phyloP scores from a whole-genome alignment of 1,140 invertebrate species.

The Halotydeus destructor region DNA sequence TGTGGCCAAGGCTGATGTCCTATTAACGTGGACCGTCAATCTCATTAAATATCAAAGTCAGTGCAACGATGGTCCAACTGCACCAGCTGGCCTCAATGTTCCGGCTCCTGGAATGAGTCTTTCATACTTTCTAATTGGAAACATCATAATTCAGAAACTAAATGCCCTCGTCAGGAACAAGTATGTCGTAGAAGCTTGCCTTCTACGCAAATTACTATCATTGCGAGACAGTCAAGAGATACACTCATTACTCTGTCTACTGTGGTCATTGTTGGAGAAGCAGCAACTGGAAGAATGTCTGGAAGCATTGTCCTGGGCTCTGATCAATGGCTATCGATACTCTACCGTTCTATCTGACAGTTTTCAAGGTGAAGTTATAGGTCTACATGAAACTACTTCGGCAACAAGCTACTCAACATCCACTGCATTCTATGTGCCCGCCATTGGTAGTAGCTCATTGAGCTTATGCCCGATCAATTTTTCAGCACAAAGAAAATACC shows the following conservation, averaged over 20 bases:
- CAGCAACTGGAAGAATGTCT: conserved; percentile 37
- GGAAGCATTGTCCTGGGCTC: conserved; percentile 33
- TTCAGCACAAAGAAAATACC: conserved; percentile 31
- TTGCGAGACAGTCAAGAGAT: conserved; percentile 20
- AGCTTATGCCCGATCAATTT: conserved; percentile 24
- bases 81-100: background rate
- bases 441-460: conserved; percentile 22
- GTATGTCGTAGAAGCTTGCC: conserved; percentile 33
- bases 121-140: background rate
- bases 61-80: background rate
- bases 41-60: background rate
- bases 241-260: conserved; percentile 31
- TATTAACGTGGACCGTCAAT: conserved; percentile 33
- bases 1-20: conserved; percentile 30
- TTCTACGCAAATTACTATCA: conserved; percentile 22
- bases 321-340: conserved; percentile 36
- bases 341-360: conserved; percentile 21
- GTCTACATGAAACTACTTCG: background rate
- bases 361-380: background rate
- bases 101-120: background rate
- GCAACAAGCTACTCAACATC: background rate
- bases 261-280: conserved; percentile 41
- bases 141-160: background rate
- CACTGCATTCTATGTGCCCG: conserved; percentile 20
- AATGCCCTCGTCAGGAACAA: background rate